Evolutionary conservation across 2,797 vertebrate genomes (phyloP), one percentile per base, ranked within the genome.

Genomic region (Phrynocephalus guinanensis): DNA sequence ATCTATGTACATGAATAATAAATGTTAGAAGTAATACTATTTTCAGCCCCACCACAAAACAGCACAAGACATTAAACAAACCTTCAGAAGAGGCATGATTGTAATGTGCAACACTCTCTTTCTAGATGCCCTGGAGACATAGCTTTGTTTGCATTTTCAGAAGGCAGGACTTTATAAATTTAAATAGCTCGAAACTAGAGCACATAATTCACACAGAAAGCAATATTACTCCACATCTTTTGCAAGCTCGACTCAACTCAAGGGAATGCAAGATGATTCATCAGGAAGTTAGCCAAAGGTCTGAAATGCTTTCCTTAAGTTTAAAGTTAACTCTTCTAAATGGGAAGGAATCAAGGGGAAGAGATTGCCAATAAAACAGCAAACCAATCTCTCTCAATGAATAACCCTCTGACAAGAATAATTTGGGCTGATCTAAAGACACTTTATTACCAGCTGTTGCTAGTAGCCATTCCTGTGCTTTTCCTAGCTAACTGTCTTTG

Each of bases 91-190:
- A 92, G 30, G 84, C 85, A 44, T 95, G 94, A 94, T 95, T 94
- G 93, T 86, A 93, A 94, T 92, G 83, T 92, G 91, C 91, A 86
- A 86, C 89, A 88, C 77, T 83, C 90, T 91, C 90, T 94, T 88
- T 92, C 85, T 48, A 75, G n/a, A 77, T 90, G 56, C 93, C 92
- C 90, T 89, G 72, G 88, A 93, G 94, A 92, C 66, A 81, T 0
- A 2, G 82, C 75, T 94, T 93, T 95, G 89, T 96, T 95, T 95
- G 94, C 90, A 94, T 94, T 94, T 95, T 92, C 88, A 90, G 66
- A 86, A 87, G 48, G 90, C 88, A 92, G 93, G 75, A 72, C 76
- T 93, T 94, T 94, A 91, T 91, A 94, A 93, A 92, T 94, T 94
- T 91, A 90, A 94, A 93, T 93, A 95, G 93, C 89, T 93, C 90